phyloP scores from a whole-genome alignment of 2,888 invertebrate species.

The Melanostoma scalare region DNA sequence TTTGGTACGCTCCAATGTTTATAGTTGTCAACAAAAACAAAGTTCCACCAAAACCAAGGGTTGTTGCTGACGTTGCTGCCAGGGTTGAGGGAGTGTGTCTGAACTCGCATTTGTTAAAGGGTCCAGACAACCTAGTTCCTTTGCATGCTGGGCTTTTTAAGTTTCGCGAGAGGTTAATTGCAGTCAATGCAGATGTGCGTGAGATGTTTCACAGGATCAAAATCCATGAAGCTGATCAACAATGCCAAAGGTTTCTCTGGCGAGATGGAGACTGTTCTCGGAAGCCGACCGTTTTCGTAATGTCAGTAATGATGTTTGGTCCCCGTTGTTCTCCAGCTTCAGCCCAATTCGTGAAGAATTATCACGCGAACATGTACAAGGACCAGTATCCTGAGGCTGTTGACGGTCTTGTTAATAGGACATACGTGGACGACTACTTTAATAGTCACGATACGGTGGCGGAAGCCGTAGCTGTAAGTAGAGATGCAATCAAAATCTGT shows the following conservation, averaged over 20 bases:
- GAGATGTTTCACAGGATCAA: no score
- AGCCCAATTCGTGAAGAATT: slow-evolving; percentile 22
- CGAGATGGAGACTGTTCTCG: neutral
- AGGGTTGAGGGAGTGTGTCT: no score
- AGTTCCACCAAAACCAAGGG: no score
- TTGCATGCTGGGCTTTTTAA: no score
- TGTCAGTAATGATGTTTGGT: no score
- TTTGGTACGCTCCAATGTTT: slow-evolving; percentile 13
- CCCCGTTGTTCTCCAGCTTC: slow-evolving; percentile 13
- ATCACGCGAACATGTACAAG: slow-evolving; percentile 10
- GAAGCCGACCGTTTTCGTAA: neutral
- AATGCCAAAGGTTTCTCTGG: neutral
- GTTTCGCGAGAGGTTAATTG: no score
- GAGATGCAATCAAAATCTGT: slow-evolving; percentile 1
- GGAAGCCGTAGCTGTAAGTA: slow-evolving; percentile 9
- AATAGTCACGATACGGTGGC: slow-evolving; percentile 21
- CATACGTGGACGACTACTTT: slow-evolving; percentile 32
- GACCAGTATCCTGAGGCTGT: slow-evolving; percentile 5
- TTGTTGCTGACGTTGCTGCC: no score
- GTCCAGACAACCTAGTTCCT: no score
- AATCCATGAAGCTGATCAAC: no score
- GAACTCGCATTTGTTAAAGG: no score
- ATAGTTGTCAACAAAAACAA: neutral
- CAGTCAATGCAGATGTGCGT: no score
- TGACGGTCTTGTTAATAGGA: slow-evolving; percentile 12